Conservation (phyloP, 2,797 vertebrate genomes). For the Champsocephalus esox region DNA sequence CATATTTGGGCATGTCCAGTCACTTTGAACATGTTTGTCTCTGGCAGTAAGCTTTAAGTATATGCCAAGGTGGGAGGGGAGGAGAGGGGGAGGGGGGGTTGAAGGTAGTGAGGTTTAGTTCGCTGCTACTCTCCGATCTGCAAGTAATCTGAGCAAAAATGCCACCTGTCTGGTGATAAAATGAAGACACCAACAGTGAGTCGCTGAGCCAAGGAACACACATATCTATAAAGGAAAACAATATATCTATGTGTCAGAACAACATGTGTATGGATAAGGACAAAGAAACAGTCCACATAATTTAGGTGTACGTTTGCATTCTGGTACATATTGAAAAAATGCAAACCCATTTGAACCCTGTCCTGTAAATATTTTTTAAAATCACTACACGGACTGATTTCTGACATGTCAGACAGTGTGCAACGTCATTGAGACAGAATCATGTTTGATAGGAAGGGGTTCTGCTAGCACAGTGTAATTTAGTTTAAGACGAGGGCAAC, state of each 20-base stretch:
- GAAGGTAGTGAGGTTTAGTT: slow-evolving; percentile 35
- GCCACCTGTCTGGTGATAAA: slow-evolving; percentile 57
- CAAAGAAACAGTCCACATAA: not conserved
- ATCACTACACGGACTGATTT: not conserved
- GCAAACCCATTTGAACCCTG: not conserved
- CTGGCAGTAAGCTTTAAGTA: slow-evolving; percentile 42
- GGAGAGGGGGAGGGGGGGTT: slow-evolving; percentile 7
- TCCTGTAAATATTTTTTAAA: not conserved
- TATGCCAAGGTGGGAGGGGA: slow-evolving; percentile 36
- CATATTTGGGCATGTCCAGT: slow-evolving; percentile 71
- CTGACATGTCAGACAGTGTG: not conserved
- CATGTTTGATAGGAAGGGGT: slow-evolving; percentile 19
- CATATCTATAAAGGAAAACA: slow-evolving; percentile 2
- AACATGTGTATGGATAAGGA: not conserved
- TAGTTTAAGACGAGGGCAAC: slow-evolving; percentile 1
- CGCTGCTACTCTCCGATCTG: slow-evolving; percentile 34
- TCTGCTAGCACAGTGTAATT: not conserved
- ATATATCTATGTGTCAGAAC: not conserved
- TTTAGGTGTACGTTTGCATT: not conserved
- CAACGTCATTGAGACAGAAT: slow-evolving; percentile 1
- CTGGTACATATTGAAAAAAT: not conserved
- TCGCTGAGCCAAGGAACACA: slow-evolving; percentile 8
- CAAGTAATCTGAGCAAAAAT: slow-evolving; percentile 67
- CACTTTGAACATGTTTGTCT: slow-evolving; percentile 57
- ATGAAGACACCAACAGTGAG: slow-evolving; percentile 31